Conservation (phyloP, 2,113 vertebrate species). For the Gymnarchus niloticus region DNA sequence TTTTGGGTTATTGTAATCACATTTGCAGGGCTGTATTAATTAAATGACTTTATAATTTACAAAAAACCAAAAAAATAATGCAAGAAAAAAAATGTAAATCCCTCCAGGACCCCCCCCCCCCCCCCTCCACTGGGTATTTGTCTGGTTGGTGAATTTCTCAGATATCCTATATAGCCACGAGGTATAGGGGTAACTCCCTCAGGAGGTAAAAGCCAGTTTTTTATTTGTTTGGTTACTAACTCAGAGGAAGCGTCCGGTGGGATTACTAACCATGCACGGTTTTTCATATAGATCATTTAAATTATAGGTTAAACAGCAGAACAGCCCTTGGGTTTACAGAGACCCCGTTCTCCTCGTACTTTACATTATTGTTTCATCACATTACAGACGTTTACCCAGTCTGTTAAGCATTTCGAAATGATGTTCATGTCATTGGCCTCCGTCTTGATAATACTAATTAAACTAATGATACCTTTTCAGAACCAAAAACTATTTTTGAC, state of each 20-base stretch:
- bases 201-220: not conserved
- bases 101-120: not conserved
- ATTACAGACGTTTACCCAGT: not conserved
- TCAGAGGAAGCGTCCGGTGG: not conserved
- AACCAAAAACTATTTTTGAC: not conserved
- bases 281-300: not conserved
- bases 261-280: not conserved
- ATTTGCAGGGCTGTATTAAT: no score
- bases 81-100: no score
- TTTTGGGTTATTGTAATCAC: no score
- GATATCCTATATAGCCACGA: not conserved
- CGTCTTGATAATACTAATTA: not conserved
- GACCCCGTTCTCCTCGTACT: not conserved
- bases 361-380: not conserved
- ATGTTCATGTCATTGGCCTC: not conserved
- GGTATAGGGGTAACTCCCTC: not conserved
- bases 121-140: not conserved
- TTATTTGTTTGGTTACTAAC: not conserved
- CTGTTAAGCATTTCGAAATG: not conserved
- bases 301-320: slow-evolving; percentile 7
- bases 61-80: no score
- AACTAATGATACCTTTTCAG: not conserved
- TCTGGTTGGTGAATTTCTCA: not conserved
- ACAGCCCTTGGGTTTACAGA: not conserved
- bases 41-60: no score